These are phyloP conservation scores for Macrocentrus cingulum DNA, from an alignment of 1,140 invertebrate species.

Conservation along the genomic window DNA sequence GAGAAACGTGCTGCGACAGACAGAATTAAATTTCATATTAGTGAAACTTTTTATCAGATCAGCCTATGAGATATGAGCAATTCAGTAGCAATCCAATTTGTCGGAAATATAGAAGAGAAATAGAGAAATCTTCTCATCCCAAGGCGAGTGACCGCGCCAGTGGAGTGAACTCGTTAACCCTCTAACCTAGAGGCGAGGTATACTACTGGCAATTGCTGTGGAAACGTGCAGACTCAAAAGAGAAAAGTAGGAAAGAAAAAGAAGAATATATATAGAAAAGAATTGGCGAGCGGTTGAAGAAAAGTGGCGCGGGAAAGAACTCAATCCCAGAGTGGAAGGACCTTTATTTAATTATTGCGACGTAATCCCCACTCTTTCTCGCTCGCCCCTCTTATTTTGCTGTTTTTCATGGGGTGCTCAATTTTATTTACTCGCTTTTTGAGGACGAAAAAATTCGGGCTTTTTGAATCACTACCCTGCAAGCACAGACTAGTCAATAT, in stretches of 20 bases:
- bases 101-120: not conserved
- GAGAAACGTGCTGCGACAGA: no score
- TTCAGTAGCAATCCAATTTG: not conserved
- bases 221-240: not conserved
- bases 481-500: no score
- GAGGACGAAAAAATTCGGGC: no score
- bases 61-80: not conserved
- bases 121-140: not conserved
- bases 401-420: not conserved
- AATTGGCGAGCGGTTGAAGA: no score
- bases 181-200: slow-evolving; percentile 3
- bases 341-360: slow-evolving; percentile 10
- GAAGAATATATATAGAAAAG: not conserved
- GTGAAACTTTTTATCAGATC: not conserved
- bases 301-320: not conserved
- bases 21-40: no score
- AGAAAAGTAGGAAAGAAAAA: not conserved
- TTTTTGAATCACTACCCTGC: no score
- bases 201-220: not conserved
- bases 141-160: not conserved
- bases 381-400: no score
- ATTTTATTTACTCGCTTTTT: not conserved
- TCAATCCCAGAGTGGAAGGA: not conserved
- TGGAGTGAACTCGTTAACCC: not conserved
- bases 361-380: not conserved